These are phyloP conservation scores for Muscidifurax raptorellus DNA, from an alignment of 1,140 invertebrate species.

Conservation along the genomic window DNA sequence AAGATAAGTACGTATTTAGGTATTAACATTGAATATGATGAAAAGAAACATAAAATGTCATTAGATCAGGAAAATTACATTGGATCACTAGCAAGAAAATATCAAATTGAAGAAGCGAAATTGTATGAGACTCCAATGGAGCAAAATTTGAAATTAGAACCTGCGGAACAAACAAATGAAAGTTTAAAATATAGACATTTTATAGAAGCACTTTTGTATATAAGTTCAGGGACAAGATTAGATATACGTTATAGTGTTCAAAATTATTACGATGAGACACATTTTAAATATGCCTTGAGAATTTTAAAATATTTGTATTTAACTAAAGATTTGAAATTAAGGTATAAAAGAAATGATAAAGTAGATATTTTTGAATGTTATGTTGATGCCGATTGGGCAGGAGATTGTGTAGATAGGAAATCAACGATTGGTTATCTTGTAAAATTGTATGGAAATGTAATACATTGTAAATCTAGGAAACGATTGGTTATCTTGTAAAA, in stretches of 20 bases:
- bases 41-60: not conserved
- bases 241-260: slow-evolving; percentile 63
- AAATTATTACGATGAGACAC: slow-evolving; percentile 53
- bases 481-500: no score
- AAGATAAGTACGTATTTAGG: not conserved
- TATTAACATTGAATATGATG: not conserved
- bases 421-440: no score
- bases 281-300: slow-evolving; percentile 43
- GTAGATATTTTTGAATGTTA: not conserved
- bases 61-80: not conserved
- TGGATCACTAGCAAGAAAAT: not conserved
- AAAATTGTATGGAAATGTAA: no score
- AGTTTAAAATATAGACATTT: not conserved
- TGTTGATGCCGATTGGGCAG: no score
- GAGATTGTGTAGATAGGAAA: no score
- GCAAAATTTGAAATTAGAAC: slow-evolving; percentile 12
- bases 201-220: slow-evolving; percentile 62
- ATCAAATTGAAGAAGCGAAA: not conserved
- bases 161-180: not conserved
- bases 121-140: not conserved
- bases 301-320: slow-evolving; percentile 40
- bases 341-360: not conserved
- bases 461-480: slow-evolving; percentile 53
- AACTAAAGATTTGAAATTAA: slow-evolving; percentile 9
- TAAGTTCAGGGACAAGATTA: slow-evolving; percentile 69